phyloP scores from a whole-genome alignment of 2,888 invertebrate species.

The Tortricodes alternella region DNA sequence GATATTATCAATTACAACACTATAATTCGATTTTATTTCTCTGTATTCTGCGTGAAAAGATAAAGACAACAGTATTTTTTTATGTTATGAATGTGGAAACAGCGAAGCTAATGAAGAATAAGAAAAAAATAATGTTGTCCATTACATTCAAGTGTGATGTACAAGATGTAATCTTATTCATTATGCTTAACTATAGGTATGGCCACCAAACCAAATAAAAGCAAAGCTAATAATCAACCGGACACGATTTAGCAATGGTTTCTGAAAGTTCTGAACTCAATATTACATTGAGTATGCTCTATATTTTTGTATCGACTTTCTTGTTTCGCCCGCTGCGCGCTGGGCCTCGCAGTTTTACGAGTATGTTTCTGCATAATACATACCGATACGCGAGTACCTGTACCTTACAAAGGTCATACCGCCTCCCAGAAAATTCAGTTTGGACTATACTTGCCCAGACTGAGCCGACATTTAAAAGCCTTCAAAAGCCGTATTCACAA shows the following conservation, averaged over 20 bases:
- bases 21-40: too few species aligned
- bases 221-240: conserved; percentile 23
- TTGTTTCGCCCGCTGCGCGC: conserved; percentile 28
- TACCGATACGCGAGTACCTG: conserved; percentile 20
- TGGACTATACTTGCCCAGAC: conserved; percentile 3
- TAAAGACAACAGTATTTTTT: too few species aligned
- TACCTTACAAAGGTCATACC: conserved; percentile 22
- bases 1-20: too few species aligned
- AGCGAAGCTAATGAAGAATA: too few species aligned
- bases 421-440: conserved; percentile 8
- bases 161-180: too few species aligned
- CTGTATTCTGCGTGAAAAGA: too few species aligned
- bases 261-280: conserved; percentile 45
- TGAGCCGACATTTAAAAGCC: background rate
- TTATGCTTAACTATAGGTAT: too few species aligned
- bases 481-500: too few species aligned
- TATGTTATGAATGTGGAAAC: too few species aligned
- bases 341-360: conserved; percentile 25
- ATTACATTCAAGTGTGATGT: too few species aligned
- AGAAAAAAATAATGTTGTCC: too few species aligned
- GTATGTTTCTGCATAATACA: conserved; percentile 30
- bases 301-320: conserved; percentile 40
- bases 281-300: conserved; percentile 44
- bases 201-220: conserved; percentile 18
- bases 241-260: conserved; percentile 33